phyloP scores from a whole-genome alignment of 2,797 vertebrate genomes.

The Pantherophis vulpinus region DNA sequence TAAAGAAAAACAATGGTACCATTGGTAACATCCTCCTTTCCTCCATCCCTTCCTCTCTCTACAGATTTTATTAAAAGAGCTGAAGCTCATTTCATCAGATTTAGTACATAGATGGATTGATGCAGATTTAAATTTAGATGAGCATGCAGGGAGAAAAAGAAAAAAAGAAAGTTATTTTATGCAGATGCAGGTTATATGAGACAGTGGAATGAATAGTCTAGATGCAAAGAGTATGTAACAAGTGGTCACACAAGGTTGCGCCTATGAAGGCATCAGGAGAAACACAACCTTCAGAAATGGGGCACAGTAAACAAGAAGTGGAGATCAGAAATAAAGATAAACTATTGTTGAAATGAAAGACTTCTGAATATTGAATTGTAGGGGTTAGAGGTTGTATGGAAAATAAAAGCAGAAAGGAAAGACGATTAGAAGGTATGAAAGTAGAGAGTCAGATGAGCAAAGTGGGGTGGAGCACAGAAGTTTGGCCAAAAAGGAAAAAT shows the following conservation, averaged over 20 bases:
- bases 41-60: not conserved
- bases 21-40: not conserved
- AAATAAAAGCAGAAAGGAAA: not conserved
- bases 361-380: not conserved
- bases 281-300: not conserved
- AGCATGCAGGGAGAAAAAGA: not conserved
- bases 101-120: not conserved
- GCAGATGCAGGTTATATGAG: not conserved
- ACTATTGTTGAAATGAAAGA: not conserved
- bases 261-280: not conserved
- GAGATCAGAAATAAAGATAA: not conserved
- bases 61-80: not conserved
- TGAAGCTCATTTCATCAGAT: not conserved
- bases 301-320: not conserved
- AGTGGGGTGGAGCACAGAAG: not conserved
- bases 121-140: not conserved
- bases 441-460: not conserved
- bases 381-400: not conserved
- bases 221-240: not conserved
- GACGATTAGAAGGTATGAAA: not conserved
- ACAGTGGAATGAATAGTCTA: not conserved
- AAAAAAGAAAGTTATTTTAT: not conserved
- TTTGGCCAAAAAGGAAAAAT: not conserved
- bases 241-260: not conserved
- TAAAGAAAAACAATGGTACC: not conserved